Evolutionary conservation across 30 jellyfish, hydroid and myxozoan genomes (phyloP), one percentile per base, ranked within the genome.

Genomic region (Pseudorhiza aurosa): DNA sequence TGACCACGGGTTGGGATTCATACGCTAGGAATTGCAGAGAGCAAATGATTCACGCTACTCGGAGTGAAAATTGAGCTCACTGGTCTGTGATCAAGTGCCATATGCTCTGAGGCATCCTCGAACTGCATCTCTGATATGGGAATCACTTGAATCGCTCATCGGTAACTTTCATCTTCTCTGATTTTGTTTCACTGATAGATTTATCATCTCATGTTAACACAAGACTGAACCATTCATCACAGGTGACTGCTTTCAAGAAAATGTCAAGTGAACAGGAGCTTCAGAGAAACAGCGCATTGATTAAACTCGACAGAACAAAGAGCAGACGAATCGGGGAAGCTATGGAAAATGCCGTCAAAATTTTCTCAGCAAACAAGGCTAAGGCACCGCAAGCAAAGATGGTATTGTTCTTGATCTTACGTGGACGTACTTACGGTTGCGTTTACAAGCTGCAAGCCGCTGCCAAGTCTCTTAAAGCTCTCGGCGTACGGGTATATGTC

Each of bases 341-440:
- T 9, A 51, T 81, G 92, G 75, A 77, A n/a, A 62, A 29, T 21
- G 82, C 43, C 8, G 73, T 31, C 37, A 77, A 77, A 29, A 36
- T 77, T 8, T 77, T 77, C 53, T 22, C 89, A 9, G 74, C 63
- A 12, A 77, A 77, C 63, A 77, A 77, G 32, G 58, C 68, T 6
- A 65, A 72, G 37, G 68, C 65, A 0, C 81, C 82, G 10, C 76
- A 35, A 15, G 88, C 82, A 4, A 85, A 74, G 33, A 72, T 45
- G 84, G 85, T 63, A 12, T 69, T 85, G 71, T 67, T 85, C 26
- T 43, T 85, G 73, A 19, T 85, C 39, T 85, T 85, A 24, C 68
- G 84, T 12, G 95, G 95, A 4, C 68, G 95, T 22, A 85, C 95
- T 24, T 67, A 46, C 45, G 95, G 95, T 8, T 85, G 95, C 65